Evolutionary conservation across 1,140 invertebrate species (phyloP), one percentile per base, ranked within the genome.

Genomic region (Ceratina japonica): DNA sequence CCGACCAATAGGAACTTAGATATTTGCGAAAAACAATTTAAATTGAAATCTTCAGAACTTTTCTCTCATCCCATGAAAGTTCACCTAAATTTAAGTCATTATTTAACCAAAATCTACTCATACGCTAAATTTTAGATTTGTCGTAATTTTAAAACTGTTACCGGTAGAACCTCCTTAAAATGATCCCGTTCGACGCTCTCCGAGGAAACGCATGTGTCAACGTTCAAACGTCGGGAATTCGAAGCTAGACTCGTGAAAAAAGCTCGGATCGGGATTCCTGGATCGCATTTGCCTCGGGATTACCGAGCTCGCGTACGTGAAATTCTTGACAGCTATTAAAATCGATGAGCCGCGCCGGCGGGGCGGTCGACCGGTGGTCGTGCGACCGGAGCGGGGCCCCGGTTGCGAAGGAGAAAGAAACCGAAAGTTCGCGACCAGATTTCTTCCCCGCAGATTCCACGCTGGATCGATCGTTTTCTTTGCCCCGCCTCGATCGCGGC

Each of bases 371-470:
- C 10, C 37, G 3, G 37, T 64, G 4, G 54, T 77, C 75, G 44
- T 74, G 75, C 62, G 51, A 78, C 71, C 56, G 16, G 59, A 59
- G 56, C 58, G 31, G 49, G 15, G 37, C 59, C 79, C 73, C 81
- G 68, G 49, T 66, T 58, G 68, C 44, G 61, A 15, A 49, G n/a
- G 3, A 1, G 22, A 61, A 54, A 71, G 87, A 80, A 88, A 88
- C 73, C 83, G 74, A 83, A 81, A 86, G 78, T 79, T 78, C 77
- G 77, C 83, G 82, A 85, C 88, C 83, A 68, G 83, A 87, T 82
- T 90, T 88, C 83, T 90, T 90, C 83, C 22, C 64, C 18, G 61
- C 61, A 18, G 72, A 84, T 86, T 81, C 70, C 69, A 69, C 56
- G 27, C 27, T 70, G 24, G 54, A 86, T 79, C 56, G 44, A 5